A percentile compares a stretch with the other conserved stretches of the same genome.
These are phyloP conservation scores for Sycophaga agraensis DNA, from an alignment of 1,140 invertebrate genomes.

Conservation along the genomic window DNA sequence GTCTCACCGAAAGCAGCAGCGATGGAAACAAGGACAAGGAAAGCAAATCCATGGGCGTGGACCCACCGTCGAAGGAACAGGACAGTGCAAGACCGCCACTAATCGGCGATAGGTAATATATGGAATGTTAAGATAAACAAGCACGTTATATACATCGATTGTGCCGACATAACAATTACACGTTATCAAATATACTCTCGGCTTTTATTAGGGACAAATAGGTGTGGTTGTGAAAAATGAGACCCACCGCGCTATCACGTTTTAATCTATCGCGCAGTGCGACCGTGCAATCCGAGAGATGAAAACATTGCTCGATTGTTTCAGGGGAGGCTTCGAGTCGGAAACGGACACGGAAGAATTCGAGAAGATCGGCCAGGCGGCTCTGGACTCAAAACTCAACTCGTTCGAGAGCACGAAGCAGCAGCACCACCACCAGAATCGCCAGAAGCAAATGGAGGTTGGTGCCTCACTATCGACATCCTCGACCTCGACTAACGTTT, in stretches of 20 bases:
- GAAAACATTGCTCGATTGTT: no score
- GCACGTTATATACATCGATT: no score
- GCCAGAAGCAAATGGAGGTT: conserved; percentile 55
- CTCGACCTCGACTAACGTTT: conserved; percentile 50
- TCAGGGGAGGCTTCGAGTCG: conserved; percentile 70
- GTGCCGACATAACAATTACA: background rate
- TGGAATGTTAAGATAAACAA: no score
- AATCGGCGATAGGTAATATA: conserved; percentile 44
- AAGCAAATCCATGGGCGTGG: conserved; percentile 42
- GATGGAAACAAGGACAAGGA: conserved; percentile 50
- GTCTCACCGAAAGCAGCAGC: conserved; percentile 44
- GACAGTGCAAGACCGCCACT: conserved; percentile 39
- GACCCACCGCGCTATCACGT: no score
- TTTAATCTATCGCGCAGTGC: no score
- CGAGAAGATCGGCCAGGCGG: conserved; percentile 72
- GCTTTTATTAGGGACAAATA: no score
- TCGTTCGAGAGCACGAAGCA: conserved; percentile 42
- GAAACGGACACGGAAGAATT: conserved; percentile 83
- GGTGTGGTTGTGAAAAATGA: no score
- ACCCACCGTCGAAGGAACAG: conserved; percentile 39
- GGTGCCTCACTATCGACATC: conserved; percentile 50
- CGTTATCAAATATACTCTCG: no score
- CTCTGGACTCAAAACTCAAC: conserved; percentile 55
- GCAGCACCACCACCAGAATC: conserved; percentile 31
- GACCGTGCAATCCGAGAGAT: no score